Conservation (phyloP, 2,113 vertebrate genomes). For the Pomatorhinus ruficollis region DNA sequence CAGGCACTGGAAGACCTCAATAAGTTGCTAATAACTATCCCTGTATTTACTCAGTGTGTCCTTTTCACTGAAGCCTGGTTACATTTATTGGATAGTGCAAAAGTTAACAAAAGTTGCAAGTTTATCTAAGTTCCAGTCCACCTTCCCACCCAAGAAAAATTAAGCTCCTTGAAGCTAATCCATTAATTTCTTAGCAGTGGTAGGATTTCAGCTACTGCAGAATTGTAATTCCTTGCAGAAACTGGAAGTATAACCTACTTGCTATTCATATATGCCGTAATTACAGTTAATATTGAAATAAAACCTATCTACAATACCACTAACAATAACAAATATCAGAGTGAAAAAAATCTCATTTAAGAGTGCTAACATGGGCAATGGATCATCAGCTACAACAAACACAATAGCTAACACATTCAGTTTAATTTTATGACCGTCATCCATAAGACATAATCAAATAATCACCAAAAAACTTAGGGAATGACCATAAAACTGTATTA, state of each 20-base stretch:
- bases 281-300: background rate
- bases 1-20: background rate
- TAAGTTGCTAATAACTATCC: background rate
- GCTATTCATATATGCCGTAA: background rate
- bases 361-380: background rate
- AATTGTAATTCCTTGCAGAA: background rate
- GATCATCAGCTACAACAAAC: background rate
- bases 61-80: background rate
- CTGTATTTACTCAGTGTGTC: background rate
- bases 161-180: background rate
- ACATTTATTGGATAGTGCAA: background rate
- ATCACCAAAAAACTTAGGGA: background rate
- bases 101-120: background rate
- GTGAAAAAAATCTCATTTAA: background rate
- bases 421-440: background rate
- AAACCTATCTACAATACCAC: background rate
- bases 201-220: background rate
- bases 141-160: accelerated
- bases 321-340: background rate
- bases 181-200: background rate
- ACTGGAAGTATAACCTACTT: background rate
- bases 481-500: background rate
- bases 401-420: background rate
- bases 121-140: accelerated
- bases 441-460: background rate